Percentiles rank a stretch among this genome's conserved stretches.
Evolutionary conservation across 2,888 invertebrate genomes (phyloP).

Genomic region (Seladonia tumulorum): DNA sequence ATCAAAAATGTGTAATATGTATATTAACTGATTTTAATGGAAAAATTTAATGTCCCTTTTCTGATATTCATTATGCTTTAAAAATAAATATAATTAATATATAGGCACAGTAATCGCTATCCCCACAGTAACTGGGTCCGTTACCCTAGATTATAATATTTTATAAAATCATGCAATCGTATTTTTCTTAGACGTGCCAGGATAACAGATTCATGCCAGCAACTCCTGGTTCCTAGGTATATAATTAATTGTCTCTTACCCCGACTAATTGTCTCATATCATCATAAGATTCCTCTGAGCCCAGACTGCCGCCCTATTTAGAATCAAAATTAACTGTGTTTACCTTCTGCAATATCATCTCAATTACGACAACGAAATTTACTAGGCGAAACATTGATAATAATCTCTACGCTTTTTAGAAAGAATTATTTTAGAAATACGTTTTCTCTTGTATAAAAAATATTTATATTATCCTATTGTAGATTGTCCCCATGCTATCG

Average conservation of each 20-base stretch:
- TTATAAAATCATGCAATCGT: conserved; percentile 5
- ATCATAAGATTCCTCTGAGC: conserved; percentile 88
- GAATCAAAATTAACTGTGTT: conserved; percentile 14
- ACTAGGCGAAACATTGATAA: neutral
- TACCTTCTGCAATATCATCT: neutral
- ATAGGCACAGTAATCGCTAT: too few relatives aligned
- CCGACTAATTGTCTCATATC: conserved; percentile 88
- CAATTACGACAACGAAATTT: neutral
- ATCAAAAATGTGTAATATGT: too few relatives aligned
- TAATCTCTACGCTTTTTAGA: neutral
- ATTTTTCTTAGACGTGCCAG: neutral
- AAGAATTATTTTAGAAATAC: neutral
- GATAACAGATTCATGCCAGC: neutral
- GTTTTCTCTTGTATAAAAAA: neutral
- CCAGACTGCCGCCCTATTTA: conserved; percentile 87
- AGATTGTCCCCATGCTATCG: neutral
- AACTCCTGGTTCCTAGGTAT: neutral
- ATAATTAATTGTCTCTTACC: conserved; percentile 83
- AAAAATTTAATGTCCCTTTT: too few relatives aligned
- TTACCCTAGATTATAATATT: neutral
- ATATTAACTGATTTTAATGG: too few relatives aligned
- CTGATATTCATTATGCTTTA: too few relatives aligned
- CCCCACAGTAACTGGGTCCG: too few relatives aligned
- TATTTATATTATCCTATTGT: neutral
- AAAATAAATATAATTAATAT: too few relatives aligned